Conservation (phyloP, 2,888 invertebrate species). For the Thymelicus acteon region DNA sequence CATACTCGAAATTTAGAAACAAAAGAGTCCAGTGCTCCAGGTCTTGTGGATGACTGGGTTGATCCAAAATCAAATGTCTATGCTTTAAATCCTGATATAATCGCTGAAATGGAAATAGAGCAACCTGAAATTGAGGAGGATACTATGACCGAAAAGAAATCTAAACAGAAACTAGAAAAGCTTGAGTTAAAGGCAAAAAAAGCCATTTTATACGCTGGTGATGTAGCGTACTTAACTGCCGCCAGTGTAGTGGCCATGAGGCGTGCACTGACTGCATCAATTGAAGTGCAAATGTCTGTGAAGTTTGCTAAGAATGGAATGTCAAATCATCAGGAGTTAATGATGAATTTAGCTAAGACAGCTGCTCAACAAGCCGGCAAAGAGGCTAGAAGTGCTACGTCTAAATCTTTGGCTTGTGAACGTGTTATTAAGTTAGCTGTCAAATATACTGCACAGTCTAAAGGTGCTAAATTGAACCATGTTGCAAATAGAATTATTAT, state of each 20-base stretch:
- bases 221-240: slow-evolving; percentile 77
- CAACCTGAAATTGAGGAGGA: slow-evolving; percentile 70
- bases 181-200: slow-evolving; percentile 77
- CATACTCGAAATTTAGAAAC: slow-evolving; percentile 58
- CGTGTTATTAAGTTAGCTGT: slow-evolving; percentile 73
- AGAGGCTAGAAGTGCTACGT: slow-evolving; percentile 76
- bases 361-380: slow-evolving; percentile 81
- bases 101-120: slow-evolving; percentile 74
- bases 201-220: slow-evolving; percentile 79
- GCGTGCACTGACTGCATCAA: slow-evolving; percentile 76
- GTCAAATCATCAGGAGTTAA: slow-evolving; percentile 77
- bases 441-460: slow-evolving; percentile 76
- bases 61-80: slow-evolving; percentile 64
- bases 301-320: slow-evolving; percentile 75
- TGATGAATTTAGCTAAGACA: slow-evolving; percentile 81
- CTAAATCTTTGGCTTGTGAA: slow-evolving; percentile 75
- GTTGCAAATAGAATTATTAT: slow-evolving; percentile 78
- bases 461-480: slow-evolving; percentile 75
- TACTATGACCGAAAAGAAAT: slow-evolving; percentile 61
- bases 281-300: slow-evolving; percentile 79
- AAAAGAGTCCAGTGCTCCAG: slow-evolving; percentile 62
- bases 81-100: slow-evolving; percentile 64
- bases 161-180: slow-evolving; percentile 69
- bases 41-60: slow-evolving; percentile 69
- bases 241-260: slow-evolving; percentile 78